These are phyloP conservation scores for Propithecus deckenii DNA, from an alignment of 2,797 vertebrate species.

Conservation along the genomic window DNA sequence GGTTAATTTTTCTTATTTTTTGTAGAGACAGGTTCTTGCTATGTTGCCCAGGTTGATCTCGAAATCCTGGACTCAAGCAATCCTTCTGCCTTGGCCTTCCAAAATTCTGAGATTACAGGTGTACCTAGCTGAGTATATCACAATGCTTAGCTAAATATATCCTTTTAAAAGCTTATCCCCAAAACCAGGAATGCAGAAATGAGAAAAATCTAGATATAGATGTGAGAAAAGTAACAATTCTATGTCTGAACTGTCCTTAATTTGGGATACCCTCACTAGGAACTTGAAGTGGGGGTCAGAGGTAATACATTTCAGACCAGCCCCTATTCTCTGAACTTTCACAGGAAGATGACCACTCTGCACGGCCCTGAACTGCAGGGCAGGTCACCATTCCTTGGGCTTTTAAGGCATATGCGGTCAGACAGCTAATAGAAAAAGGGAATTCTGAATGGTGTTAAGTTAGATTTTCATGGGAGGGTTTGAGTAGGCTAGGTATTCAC, in stretches of 20 bases:
- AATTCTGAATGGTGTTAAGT: neutral
- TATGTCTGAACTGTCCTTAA: neutral
- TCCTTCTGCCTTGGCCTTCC: neutral
- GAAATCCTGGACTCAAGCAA: neutral
- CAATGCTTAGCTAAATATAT: neutral
- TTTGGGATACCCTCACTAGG: neutral
- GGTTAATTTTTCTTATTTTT: neutral
- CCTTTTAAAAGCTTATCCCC: neutral
- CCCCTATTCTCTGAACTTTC: neutral
- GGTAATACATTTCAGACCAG: neutral
- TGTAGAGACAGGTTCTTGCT: neutral
- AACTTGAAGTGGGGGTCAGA: neutral
- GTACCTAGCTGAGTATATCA: neutral
- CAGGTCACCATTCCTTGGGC: neutral
- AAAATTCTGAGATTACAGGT: neutral
- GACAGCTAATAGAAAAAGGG: rapidly evolving
- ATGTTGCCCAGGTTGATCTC: neutral
- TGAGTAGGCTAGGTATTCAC: neutral
- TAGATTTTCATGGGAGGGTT: neutral
- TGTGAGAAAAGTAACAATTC: neutral
- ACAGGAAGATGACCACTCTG: neutral
- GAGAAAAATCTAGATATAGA: neutral
- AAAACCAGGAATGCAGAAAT: neutral
- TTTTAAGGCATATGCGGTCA: neutral
- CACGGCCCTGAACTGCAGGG: neutral